Percentiles rank a stretch among this genome's conserved stretches.
These are phyloP conservation scores for Sebastolobus altivelis DNA, from an alignment of 2,797 vertebrate species.

Conservation along the genomic window DNA sequence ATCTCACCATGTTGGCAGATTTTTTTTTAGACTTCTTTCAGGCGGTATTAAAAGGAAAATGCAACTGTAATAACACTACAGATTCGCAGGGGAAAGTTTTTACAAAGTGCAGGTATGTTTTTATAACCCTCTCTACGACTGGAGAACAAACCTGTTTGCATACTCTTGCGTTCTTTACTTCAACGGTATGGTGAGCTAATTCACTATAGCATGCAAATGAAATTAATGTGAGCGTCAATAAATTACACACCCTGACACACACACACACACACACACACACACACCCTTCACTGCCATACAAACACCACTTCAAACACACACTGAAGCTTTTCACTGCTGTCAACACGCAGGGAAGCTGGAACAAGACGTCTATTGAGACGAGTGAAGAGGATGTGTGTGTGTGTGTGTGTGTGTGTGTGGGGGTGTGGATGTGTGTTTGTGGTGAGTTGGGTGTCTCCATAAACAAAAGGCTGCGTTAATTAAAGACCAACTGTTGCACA, in stretches of 20 bases:
- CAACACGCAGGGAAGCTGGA: not conserved
- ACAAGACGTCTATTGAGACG: conserved; percentile 30
- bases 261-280: not conserved
- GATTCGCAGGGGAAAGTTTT: not conserved
- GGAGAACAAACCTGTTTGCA: not conserved
- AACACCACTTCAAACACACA: conserved; percentile 31
- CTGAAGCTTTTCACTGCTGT: conserved; percentile 11
- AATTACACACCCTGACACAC: conserved; percentile 10
- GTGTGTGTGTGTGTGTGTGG: not conserved
- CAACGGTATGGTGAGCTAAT: not conserved
- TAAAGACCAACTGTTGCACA: conserved; percentile 26
- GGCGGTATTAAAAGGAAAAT: not conserved
- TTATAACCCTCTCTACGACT: no score
- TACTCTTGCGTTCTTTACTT: not conserved
- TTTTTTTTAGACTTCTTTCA: not conserved
- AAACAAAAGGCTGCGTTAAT: conserved; percentile 32
- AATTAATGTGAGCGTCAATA: not conserved
- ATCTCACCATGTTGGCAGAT: not conserved
- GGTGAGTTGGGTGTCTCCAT: not conserved
- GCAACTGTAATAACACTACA: not conserved
- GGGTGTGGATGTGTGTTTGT: conserved; percentile 11
- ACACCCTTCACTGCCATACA: conserved; percentile 4
- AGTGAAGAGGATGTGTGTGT: not conserved
- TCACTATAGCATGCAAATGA: not conserved
- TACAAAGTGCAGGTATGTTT: not conserved